Conservation (phyloP, 2,113 vertebrate species). For the Heliornis fulica region DNA sequence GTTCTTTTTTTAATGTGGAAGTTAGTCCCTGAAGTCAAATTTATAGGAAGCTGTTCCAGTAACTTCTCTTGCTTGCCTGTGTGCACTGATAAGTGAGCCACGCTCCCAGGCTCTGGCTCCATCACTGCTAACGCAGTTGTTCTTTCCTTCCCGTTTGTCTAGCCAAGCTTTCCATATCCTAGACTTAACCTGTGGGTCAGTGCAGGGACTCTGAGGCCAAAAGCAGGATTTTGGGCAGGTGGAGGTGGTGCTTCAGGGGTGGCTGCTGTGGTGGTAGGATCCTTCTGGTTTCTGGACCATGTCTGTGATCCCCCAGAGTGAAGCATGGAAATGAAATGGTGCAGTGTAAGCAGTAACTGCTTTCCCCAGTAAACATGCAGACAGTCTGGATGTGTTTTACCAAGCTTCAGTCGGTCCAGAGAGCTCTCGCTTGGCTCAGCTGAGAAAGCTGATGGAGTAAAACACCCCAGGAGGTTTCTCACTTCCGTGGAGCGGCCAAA, state of each 20-base stretch:
- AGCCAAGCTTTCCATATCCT: background rate
- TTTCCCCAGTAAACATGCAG: background rate
- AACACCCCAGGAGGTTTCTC: background rate
- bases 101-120: background rate
- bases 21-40: background rate
- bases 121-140: background rate
- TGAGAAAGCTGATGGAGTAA: background rate
- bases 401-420: background rate
- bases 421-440: accelerated
- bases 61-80: background rate
- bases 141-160: background rate
- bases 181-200: too few relatives aligned
- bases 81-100: background rate
- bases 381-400: background rate
- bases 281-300: background rate
- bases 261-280: background rate
- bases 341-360: background rate
- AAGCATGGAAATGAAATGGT: accelerated
- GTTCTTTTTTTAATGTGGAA: background rate
- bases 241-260: accelerated
- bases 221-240: background rate
- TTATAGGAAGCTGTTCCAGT: background rate
- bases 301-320: background rate
- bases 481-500: background rate
- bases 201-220: too few relatives aligned